Conservation (phyloP, 35 echinoderm and acorn worm species). For the Chiridota heheva region DNA sequence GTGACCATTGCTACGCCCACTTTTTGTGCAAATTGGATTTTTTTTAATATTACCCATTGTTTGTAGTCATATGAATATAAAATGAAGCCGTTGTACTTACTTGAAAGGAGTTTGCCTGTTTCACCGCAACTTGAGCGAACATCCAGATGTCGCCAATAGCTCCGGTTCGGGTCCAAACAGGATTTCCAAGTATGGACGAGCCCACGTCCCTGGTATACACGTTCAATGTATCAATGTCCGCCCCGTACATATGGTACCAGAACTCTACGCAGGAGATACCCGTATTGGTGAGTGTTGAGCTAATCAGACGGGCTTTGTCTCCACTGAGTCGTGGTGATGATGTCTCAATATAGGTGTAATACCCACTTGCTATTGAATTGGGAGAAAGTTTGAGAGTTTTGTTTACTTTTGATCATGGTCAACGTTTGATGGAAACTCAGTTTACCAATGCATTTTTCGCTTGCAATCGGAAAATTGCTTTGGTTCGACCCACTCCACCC, state of each 20-base stretch:
- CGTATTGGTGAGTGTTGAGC: constrained; percentile 7
- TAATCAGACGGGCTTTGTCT: constrained; percentile 39
- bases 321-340: neutral
- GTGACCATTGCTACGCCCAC: neutral
- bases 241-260: constrained; percentile 75
- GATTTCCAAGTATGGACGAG: neutral
- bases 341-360: constrained; percentile 60
- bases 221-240: constrained; percentile 50
- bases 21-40: neutral
- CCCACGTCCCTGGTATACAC: constrained; percentile 46
- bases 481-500: no score
- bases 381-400: neutral
- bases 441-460: no score
- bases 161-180: constrained; percentile 39
- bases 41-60: neutral
- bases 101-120: neutral
- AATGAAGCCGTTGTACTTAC: neutral
- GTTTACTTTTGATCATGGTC: no score
- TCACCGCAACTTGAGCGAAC: constrained; percentile 37
- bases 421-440: no score
- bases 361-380: neutral
- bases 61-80: neutral
- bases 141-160: constrained; percentile 32
- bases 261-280: constrained; percentile 47
- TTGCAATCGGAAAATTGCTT: no score